Conservation (phyloP, 2,888 invertebrate species). For the Cheilosia vulpina region DNA sequence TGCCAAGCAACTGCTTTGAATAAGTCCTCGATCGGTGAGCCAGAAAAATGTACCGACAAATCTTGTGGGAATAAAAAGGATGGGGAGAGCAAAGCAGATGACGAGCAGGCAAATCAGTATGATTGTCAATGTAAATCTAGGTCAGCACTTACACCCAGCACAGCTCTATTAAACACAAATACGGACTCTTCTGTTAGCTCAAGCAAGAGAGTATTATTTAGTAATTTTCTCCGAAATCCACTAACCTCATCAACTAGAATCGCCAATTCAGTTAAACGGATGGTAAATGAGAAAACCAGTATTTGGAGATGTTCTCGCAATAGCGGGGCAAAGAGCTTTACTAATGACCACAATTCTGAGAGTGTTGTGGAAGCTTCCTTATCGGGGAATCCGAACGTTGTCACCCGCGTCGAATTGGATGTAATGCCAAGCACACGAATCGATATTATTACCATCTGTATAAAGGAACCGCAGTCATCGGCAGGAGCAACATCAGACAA, state of each 20-base stretch:
- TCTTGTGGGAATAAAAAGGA: not conserved
- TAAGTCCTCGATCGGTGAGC: not conserved
- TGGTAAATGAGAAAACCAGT: not conserved
- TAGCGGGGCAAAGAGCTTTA: not conserved
- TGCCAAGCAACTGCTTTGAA: not conserved
- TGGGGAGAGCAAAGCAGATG: not conserved
- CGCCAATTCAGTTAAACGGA: conserved; percentile 15
- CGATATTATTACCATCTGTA: conserved; percentile 36
- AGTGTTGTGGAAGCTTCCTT: conserved; percentile 3
- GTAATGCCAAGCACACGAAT: conserved; percentile 32
- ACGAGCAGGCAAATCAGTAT: not conserved
- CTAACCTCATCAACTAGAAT: conserved; percentile 22
- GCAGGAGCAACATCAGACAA: not conserved
- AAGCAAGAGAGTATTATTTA: not conserved
- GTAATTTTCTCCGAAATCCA: conserved; percentile 43
- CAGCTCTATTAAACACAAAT: not conserved
- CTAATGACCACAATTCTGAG: not conserved
- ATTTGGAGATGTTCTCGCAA: not conserved
- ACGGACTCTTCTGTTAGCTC: not conserved
- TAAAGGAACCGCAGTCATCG: conserved; percentile 3
- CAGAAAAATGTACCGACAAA: not conserved
- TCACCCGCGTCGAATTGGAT: not conserved
- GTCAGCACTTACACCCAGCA: too few species aligned
- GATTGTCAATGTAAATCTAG: too few species aligned
- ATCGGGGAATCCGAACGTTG: not conserved